Base-by-base conservation (phyloP, 2,113 vertebrate species). In the Panthera tigris region DNA sequence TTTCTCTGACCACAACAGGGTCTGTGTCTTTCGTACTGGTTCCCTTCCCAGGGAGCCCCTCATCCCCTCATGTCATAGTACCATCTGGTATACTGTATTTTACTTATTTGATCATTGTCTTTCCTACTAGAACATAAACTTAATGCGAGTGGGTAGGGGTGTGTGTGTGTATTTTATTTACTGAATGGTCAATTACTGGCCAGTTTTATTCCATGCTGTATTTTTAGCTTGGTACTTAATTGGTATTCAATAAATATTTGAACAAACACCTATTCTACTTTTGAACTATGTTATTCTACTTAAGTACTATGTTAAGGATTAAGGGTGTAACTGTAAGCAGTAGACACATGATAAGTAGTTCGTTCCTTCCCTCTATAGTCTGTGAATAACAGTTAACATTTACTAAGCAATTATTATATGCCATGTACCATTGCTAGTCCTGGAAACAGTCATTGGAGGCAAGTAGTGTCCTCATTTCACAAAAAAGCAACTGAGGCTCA, bases 391-490 rank as follows among this genome's bases (percentile, higher is more conserved):
- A 80, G 29, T 84, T 84, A 36, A 45, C 27, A 15, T 84, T 96
- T 90, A n/a, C 31, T 84, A 68, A 96, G n/a, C 63, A 96, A 25
- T 83, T 95, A 84, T 85, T 93, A 39, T 89, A 83, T 93, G 33
- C 21, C 39, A 45, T 65, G 21, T 71, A 76, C 27, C 78, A 69
- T 81, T 81, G 65, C 39, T 95, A 89, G 71, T 91, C 41, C 61
- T 89, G 1, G 45, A 93, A 97, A 84, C 25, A 92, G 41, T 96
- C 74, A 87, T 71, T 74, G 65, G 65, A 94, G 33, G 21, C 14
- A 71, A 57, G 31, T 68, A 63, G 16, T 91, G 19, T 89, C 33
- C 68, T 92, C 52, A 84, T 87, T 97, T 96, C 83, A 86, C 65
- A 88, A 84, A 52, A 82, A 61, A 95, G n/a, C 68, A 95, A 61